Evolutionary conservation across 2,888 invertebrate species (phyloP), one percentile per base, ranked within the genome.

Genomic region (Dyspetes luteomarginatus): DNA sequence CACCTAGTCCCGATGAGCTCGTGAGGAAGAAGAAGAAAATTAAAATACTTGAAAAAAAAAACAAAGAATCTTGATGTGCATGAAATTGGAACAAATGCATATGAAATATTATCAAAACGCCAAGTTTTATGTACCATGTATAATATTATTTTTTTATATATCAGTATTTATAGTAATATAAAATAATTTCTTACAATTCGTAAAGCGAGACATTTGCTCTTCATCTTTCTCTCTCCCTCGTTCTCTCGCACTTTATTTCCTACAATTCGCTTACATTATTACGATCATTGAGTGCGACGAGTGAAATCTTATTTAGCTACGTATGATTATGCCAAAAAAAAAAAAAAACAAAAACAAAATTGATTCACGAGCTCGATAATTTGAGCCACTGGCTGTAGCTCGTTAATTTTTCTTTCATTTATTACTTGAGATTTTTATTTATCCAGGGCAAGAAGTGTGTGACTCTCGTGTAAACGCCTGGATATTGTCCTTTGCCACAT

Each of bases 401-500:
- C 45, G 30, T 7, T 48, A 4, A 55, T 52, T 67, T 58, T 71
- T 5, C 68, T 64, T 36, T 28, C 15, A 7, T 48, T n/a, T 30
- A 26, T 87, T 94, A 95, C 92, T 96, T 95, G 71, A 96, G 93
- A 92, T 97, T 97, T 92, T 97, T 97, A 88, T 94, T 94, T 89
- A 97, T 97, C 97, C 97, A 97, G 24, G 96, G 96, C 86, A 97
- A 91, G 93, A 97, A 96, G 85, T 95, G 94, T 58, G 97, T 96
- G 78, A 97, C 95, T 85, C 97, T 94, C 0, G 97, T 97, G 92
- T 98, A 98, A 2, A 98, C 97, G 15, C 97, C 98, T 0, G 97
- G 97, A 92, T 97, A 97, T 89, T 97, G 97, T 19, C 97, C 97
- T 92, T 97, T 97, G 73, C 97, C 97, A 90, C 97, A 97, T 43